phyloP scores from a whole-genome alignment of 2,888 invertebrate genomes.

The Harpalus rubripes region DNA sequence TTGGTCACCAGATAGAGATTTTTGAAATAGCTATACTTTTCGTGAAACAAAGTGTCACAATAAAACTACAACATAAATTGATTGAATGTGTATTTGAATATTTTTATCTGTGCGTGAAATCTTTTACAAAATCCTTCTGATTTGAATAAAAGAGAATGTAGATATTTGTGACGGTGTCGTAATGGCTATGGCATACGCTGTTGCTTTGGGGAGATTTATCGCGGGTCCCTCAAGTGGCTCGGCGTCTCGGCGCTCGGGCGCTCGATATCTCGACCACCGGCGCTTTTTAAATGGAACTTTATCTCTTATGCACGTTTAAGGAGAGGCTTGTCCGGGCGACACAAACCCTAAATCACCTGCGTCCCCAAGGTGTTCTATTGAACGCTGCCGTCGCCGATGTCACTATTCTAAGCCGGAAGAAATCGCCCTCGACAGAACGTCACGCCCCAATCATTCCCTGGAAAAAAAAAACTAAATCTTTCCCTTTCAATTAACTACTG shows the following conservation, averaged over 20 bases:
- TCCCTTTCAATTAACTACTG: too few species aligned
- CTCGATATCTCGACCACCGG: constrained; percentile 28
- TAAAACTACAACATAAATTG: too few species aligned
- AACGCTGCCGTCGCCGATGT: constrained; percentile 1
- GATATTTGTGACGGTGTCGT: constrained; percentile 17
- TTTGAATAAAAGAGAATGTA: constrained; percentile 25
- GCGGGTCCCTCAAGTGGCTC: constrained; percentile 19
- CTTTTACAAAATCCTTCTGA: neutral
- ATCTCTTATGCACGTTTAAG: constrained; percentile 62
- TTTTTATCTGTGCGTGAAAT: too few species aligned
- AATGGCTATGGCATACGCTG: constrained; percentile 19
- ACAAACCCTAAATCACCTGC: constrained; percentile 53
- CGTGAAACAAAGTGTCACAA: too few species aligned
- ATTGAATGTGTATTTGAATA: too few species aligned
- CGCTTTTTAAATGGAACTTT: constrained; percentile 59
- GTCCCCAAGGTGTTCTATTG: constrained; percentile 56
- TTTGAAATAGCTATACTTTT: too few species aligned
- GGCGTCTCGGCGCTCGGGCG: neutral
- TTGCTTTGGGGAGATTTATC: constrained; percentile 39
- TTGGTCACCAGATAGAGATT: too few species aligned
- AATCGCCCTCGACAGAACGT: neutral
- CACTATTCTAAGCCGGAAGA: neutral
- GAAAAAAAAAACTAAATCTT: too few species aligned
- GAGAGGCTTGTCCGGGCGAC: constrained; percentile 50
- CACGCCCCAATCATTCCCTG: neutral